Evolutionary conservation across 2,888 invertebrate genomes (phyloP), one percentile per base, ranked within the genome.

Genomic region (Pardosa pseudoannulata): DNA sequence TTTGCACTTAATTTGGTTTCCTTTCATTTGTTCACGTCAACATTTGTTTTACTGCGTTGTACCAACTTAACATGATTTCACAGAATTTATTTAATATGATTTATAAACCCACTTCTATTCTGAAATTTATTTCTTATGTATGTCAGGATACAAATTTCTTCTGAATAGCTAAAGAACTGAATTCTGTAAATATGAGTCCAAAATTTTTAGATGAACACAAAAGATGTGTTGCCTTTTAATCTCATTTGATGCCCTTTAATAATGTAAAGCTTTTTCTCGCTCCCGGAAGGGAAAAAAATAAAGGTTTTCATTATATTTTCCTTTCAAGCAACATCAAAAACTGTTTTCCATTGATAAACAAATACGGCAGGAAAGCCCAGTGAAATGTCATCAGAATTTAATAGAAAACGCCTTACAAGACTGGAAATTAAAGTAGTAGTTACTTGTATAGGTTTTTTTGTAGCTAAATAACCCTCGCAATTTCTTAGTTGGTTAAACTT

Each of bases 401-500:
- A 23, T 46, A 11, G 23, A 23, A 56, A 56, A 23, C 56, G 23
- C 56, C 1, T 23, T 23, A 2, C 56, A 56, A 23, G 56, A 23
- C 11, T 19, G 7, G 67, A 67, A 67, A 32, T 67, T 67, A 67
- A 67, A 67, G 67, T 32, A 67, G 32, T 7, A 67, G 32, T 67
- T 67, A 19, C 67, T 56, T 23, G 56, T 5, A 56, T 46, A 11
- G 13, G 1, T 11, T n/a, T 19, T 32, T 67, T 36, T 67, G 31
- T 19, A n/a, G 64, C 31, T 50, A 28, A 67, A 65, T 78, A 73
- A 56, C 78, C 71, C 71, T 85, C 73, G 72, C 73, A 85, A 78
- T 85, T 79, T 79, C 78, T 78, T 76, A 85, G 83, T 62, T 83
- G 82, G 76, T 73, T 85, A 85, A 85, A 78, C 78, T 78, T 85